Evolutionary conservation across 2,888 invertebrate species (phyloP).

Genomic region (Drosophila kambysellisi): DNA sequence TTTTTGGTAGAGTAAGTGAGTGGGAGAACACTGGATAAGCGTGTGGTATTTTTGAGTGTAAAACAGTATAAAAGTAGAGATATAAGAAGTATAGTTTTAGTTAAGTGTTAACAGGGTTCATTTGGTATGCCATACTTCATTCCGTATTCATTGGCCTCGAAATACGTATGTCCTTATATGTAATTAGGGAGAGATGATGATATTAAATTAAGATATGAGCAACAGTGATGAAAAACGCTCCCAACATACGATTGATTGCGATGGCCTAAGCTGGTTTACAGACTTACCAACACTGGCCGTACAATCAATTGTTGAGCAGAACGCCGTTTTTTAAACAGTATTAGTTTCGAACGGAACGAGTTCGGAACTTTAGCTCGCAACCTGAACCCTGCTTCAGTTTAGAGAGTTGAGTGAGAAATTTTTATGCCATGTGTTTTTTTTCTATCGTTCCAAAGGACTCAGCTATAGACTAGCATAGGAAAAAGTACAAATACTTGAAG

Average conservation of each 20-base stretch:
- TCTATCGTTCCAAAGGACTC: constrained; percentile 1
- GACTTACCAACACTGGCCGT: constrained; percentile 28
- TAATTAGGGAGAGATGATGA: constrained; percentile 16
- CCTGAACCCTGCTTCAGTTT: constrained; percentile 70
- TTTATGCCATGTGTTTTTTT: constrained; percentile 40
- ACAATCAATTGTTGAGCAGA: constrained; percentile 65
- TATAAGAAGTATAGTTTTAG: constrained; percentile 38
- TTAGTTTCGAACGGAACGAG: constrained; percentile 78
- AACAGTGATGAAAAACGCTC: constrained; percentile 60
- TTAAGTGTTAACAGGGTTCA: constrained; percentile 64
- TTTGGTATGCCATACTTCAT: constrained; percentile 61
- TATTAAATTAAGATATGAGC: constrained; percentile 42
- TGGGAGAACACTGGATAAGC: constrained; percentile 84
- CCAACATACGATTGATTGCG: constrained; percentile 64
- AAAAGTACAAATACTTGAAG: constrained; percentile 24
- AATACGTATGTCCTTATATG: constrained; percentile 11
- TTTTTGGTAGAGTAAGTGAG: constrained; percentile 67
- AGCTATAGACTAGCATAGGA: constrained; percentile 2
- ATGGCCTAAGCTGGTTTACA: constrained; percentile 19
- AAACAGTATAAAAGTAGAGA: constrained; percentile 50
- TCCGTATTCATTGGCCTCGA: constrained; percentile 72
- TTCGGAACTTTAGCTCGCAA: constrained; percentile 77
- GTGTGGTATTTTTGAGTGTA: constrained; percentile 50
- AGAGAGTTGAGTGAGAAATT: constrained; percentile 64
- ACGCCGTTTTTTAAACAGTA: constrained; percentile 53